Evolutionary conservation across 1,140 invertebrate species (phyloP), one percentile per base, ranked within the genome.

Genomic region (Orius laevigatus): DNA sequence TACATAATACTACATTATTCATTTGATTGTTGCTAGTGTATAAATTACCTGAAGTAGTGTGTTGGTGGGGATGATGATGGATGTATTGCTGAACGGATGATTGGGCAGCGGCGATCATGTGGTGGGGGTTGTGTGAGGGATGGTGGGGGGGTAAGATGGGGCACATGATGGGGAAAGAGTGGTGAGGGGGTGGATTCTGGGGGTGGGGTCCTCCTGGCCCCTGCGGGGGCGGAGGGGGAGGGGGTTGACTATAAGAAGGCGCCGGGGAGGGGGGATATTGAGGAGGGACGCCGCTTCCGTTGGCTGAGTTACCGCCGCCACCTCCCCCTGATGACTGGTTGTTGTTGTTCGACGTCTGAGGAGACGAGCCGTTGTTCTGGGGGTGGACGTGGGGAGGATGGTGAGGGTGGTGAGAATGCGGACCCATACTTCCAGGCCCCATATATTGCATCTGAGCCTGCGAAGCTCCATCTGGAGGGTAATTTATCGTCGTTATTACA

Each of bases 371-470:
- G 50, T 74, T 76, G 52, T 68, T 70, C 5, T 62, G 66, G 47
- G 63, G 71, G 62, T 74, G 71, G 19, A 68, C 70, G 62, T 76
- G 75, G 1, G 72, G 75, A 1, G 73, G 73, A 15, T 74, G 75
- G 2, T 73, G 74, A 5, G 74, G 70, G 53, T 76, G 75, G 54
- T 70, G 68, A 3, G 63, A 60, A 44, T 68, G 69, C n/a, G 57
- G 56, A 15, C 46, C 50, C 43, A 56, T 55, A n/a, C 51, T 54
- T 45, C 53, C 54, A 31, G 70, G 73, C 47, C 64, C 63, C 62
- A 78, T 68, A 55, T 75, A 78, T 57, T 75, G 74, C 45, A 76
- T 62, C 11, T 68, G 66, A 10, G 53, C 52, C 36, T 56, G 54
- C 4, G 54, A 52, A 1, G 57, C 51, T 35, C 71, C 69, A 8